Evolutionary conservation across 1,140 invertebrate genomes (phyloP).

Genomic region (Contarinia nasturtii): DNA sequence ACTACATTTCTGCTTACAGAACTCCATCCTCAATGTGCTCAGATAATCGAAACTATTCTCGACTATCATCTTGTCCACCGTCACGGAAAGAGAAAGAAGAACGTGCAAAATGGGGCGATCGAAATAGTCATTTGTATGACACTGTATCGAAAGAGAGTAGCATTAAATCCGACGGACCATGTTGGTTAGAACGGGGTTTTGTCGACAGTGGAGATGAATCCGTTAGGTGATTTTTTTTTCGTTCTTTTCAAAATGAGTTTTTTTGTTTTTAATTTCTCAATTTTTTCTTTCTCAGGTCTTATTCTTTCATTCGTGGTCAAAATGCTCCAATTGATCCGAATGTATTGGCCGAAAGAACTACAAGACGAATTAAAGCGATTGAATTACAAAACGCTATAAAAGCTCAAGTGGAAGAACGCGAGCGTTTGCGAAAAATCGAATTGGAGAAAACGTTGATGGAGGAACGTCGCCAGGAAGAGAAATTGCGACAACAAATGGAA

Average conservation of each 20-base stretch:
- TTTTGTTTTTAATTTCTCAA: constrained; percentile 8
- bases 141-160: not conserved
- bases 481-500: constrained; percentile 33
- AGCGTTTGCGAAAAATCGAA: constrained; percentile 35
- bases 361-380: constrained; percentile 37
- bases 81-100: constrained; percentile 29
- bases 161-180: constrained; percentile 10
- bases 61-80: too few relatives aligned
- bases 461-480: constrained; percentile 37
- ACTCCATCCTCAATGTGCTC: constrained; percentile 11
- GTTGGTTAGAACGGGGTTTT: constrained; percentile 16
- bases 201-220: constrained; percentile 20
- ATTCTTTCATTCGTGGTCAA: constrained; percentile 38
- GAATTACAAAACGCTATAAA: constrained; percentile 47
- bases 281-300: not conserved
- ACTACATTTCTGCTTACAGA: constrained; percentile 5
- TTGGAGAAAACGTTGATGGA: constrained; percentile 31
- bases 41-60: constrained; percentile 3
- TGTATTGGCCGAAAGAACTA: constrained; percentile 37
- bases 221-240: not conserved
- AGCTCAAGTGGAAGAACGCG: constrained; percentile 42
- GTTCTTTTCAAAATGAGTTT: not conserved
- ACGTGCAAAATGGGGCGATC: constrained; percentile 38
- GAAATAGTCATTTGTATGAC: constrained; percentile 9
- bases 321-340: constrained; percentile 39